A percentile compares a stretch with the other conserved stretches of the same genome.
Conservation (phyloP, 1,140 invertebrate species). For the Euwallacea similis region DNA sequence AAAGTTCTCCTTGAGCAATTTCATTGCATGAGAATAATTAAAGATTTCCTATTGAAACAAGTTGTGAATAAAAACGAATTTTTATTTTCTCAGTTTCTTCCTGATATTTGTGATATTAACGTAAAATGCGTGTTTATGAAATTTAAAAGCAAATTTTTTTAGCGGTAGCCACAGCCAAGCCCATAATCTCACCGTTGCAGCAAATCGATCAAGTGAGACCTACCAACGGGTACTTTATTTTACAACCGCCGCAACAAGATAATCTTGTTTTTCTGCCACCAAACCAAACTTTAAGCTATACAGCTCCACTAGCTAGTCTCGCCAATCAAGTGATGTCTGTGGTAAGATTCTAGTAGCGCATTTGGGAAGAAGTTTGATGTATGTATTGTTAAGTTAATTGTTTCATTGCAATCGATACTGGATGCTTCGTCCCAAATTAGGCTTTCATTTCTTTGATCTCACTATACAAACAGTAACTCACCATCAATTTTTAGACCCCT, state of each 20-base stretch:
- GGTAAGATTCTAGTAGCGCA: conserved; percentile 15
- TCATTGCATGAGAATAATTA: background rate
- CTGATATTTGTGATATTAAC: no score
- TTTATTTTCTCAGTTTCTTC: no score
- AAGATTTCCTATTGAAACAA: background rate
- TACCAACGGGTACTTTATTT: conserved; percentile 24
- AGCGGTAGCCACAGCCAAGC: background rate
- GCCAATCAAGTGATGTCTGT: conserved; percentile 40
- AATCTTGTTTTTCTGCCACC: conserved; percentile 38
- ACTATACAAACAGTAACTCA: no score
- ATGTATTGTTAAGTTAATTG: no score
- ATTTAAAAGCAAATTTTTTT: background rate
- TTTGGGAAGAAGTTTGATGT: no score
- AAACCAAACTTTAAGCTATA: conserved; percentile 39
- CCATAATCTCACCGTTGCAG: conserved; percentile 12
- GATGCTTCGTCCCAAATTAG: no score
- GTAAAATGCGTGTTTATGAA: no score
- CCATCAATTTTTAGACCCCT: conserved; percentile 5
- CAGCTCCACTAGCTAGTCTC: conserved; percentile 7
- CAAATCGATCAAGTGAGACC: conserved; percentile 23
- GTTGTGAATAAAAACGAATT: no score
- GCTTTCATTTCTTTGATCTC: no score
- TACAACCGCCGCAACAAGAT: conserved; percentile 26
- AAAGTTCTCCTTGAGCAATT: no score
- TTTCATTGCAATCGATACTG: no score